A percentile compares a stretch with the other conserved stretches of the same genome.
These are phyloP conservation scores for Brachyptera risi DNA, from an alignment of 2,888 invertebrate genomes.

Conservation along the genomic window DNA sequence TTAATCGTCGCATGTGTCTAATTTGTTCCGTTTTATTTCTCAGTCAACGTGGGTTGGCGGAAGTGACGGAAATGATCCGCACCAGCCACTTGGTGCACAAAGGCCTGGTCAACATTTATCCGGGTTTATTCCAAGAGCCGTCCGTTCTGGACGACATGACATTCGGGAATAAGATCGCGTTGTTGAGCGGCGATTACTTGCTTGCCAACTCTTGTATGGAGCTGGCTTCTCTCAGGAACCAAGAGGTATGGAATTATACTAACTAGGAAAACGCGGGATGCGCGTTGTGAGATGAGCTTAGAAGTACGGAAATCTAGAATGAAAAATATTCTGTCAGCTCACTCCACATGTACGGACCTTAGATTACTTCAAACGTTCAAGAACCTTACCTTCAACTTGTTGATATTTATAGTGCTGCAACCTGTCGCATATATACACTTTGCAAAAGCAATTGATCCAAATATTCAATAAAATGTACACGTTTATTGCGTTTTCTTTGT, in stretches of 20 bases:
- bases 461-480: too few species aligned
- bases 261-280: background rate
- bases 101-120: conserved; percentile 76
- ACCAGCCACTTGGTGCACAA: conserved; percentile 90
- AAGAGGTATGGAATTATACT: conserved; percentile 43
- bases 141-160: conserved; percentile 72
- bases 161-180: conserved; percentile 92
- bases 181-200: conserved; percentile 88
- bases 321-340: too few species aligned
- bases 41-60: conserved; percentile 82
- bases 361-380: too few species aligned
- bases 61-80: conserved; percentile 95
- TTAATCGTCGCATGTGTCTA: too few species aligned
- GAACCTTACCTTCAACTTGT: too few species aligned
- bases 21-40: conserved; percentile 27
- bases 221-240: conserved; percentile 69
- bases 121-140: conserved; percentile 53
- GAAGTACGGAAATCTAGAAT: too few species aligned
- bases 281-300: too few species aligned
- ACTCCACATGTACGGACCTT: too few species aligned
- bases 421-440: too few species aligned
- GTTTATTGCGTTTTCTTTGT: too few species aligned
- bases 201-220: conserved; percentile 85
- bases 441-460: too few species aligned
- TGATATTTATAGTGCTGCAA: too few species aligned